A percentile compares a stretch with the other conserved stretches of the same genome.
Evolutionary conservation across 2,888 invertebrate species (phyloP).

Genomic region (Drosophila paracracens): DNA sequence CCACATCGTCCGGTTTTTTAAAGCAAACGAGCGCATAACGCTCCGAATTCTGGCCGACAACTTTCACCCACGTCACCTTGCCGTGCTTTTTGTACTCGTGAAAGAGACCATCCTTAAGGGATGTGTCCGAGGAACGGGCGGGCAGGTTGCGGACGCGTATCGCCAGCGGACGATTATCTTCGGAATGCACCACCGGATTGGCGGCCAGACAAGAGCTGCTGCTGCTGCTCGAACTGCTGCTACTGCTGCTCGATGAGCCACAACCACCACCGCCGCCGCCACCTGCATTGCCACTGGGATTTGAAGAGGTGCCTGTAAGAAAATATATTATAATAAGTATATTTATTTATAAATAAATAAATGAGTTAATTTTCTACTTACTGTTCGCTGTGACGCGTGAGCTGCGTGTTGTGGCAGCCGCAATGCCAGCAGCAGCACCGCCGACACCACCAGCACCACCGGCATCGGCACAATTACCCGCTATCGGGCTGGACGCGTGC

Average conservation of each 20-base stretch:
- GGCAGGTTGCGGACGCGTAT: conserved; percentile 97
- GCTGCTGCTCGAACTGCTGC: conserved; percentile 75
- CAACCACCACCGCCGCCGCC: conserved; percentile 72
- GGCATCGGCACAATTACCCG: conserved; percentile 82
- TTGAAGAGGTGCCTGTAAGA: conserved; percentile 74
- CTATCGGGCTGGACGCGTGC: conserved; percentile 84
- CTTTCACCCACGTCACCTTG: conserved; percentile 97
- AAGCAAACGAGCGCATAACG: conserved; percentile 98
- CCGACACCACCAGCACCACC: conserved; percentile 56
- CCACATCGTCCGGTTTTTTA: conserved; percentile 98
- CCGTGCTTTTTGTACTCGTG: conserved; percentile 99
- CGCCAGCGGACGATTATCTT: conserved; percentile 90
- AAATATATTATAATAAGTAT: neutral
- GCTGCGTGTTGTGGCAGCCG: conserved; percentile 59
- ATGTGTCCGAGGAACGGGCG: conserved; percentile 95
- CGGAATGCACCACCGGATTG: conserved; percentile 85
- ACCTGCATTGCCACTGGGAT: conserved; percentile 78
- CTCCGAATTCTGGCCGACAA: conserved; percentile 95
- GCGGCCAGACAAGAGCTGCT: conserved; percentile 74
- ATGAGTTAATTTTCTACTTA: conserved; percentile 41
- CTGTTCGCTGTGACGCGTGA: conserved; percentile 85
- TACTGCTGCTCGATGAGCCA: conserved; percentile 74
- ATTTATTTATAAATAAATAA: neutral
- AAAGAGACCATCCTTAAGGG: conserved; percentile 98
- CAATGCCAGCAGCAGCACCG: conserved; percentile 25